Conservation (phyloP, 92 coral and sea anemone genomes). For the Phenganax stokvisi region DNA sequence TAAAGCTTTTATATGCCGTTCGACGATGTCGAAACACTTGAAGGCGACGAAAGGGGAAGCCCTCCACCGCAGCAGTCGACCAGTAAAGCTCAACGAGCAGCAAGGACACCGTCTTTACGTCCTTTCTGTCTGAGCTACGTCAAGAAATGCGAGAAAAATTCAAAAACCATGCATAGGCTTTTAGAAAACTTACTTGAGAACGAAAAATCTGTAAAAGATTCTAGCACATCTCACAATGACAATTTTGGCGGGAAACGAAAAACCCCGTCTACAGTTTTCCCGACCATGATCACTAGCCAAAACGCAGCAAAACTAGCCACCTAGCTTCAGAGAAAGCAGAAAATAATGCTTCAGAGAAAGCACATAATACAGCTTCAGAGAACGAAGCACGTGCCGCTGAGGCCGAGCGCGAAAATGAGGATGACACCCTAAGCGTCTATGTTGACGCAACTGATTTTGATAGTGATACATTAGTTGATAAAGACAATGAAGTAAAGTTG, state of each 20-base stretch:
- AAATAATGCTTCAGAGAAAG: slow-evolving; percentile 3
- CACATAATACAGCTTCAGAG: background rate
- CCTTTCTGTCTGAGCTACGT: background rate
- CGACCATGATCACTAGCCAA: background rate
- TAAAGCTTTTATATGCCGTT: background rate
- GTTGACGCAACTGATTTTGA: background rate
- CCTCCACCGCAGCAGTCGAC: slow-evolving; percentile 8
- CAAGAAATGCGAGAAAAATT: background rate
- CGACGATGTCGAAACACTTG: background rate
- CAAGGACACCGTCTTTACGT: background rate
- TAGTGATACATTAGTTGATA: background rate
- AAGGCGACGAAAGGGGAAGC: background rate
- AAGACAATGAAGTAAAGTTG: background rate
- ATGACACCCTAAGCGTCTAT: slow-evolving; percentile 4
- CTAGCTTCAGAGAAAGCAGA: slow-evolving; percentile 5
- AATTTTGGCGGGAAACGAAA: slow-evolving; percentile 14
- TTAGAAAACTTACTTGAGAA: background rate
- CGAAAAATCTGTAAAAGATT: background rate
- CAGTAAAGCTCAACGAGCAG: slow-evolving; percentile 2
- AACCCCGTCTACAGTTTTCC: background rate
- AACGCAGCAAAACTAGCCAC: background rate
- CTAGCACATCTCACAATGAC: slow-evolving; percentile 3
- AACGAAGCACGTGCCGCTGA: background rate
- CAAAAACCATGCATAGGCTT: background rate
- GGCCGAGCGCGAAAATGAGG: background rate